Conservation (phyloP, 2,797 vertebrate genomes). For the Chelidonichthys spinosus region DNA sequence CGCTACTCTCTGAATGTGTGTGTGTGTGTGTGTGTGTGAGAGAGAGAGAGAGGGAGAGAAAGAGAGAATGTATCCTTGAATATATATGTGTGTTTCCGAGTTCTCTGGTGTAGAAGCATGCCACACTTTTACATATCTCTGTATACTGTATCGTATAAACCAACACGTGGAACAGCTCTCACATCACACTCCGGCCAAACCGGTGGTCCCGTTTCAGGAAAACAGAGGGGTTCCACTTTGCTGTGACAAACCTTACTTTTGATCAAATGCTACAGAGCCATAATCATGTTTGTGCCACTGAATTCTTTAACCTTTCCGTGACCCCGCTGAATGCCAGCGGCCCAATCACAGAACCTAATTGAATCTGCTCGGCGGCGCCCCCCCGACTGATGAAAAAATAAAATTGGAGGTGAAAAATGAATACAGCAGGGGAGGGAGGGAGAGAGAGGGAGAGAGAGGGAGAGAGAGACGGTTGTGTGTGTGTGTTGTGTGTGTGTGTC, state of each 20-base stretch:
- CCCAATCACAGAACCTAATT: constrained; percentile 89
- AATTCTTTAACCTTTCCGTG: constrained; percentile 89
- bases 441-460: constrained; percentile 12
- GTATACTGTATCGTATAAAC: constrained; percentile 43
- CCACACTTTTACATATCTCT: constrained; percentile 34
- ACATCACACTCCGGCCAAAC: constrained; percentile 51
- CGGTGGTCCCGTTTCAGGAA: constrained; percentile 55
- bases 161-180: constrained; percentile 58
- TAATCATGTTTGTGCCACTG: constrained; percentile 89
- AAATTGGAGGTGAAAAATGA: constrained; percentile 88
- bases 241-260: constrained; percentile 84
- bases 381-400: constrained; percentile 85
- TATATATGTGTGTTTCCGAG: constrained; percentile 44
- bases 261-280: constrained; percentile 87
- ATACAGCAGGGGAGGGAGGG: constrained; percentile 68
- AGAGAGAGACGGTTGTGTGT: constrained; percentile 26
- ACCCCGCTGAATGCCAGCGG: constrained; percentile 86
- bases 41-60: constrained; percentile 2
- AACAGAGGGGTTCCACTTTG: constrained; percentile 61
- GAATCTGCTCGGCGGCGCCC: constrained; percentile 82
- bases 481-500: neutral
- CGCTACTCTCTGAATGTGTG: constrained; percentile 56
- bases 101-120: constrained; percentile 23
- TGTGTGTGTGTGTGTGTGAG: constrained; percentile 25
- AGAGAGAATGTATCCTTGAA: constrained; percentile 43